These are phyloP conservation scores for Lasioglossum calceatum DNA, from an alignment of 2,888 invertebrate genomes.

Conservation along the genomic window DNA sequence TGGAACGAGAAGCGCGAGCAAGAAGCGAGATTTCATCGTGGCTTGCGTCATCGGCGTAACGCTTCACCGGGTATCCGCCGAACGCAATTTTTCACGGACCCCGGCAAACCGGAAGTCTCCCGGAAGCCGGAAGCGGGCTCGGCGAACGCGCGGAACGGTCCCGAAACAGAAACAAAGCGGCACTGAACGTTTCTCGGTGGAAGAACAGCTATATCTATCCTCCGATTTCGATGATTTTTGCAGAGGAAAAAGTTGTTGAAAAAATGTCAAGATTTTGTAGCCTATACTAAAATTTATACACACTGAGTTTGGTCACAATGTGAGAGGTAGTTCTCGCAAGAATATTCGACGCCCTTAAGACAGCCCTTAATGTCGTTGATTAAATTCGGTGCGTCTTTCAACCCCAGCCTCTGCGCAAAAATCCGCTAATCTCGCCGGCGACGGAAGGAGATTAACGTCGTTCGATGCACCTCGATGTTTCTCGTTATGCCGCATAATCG, in stretches of 20 bases:
- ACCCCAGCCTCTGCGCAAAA: conserved; percentile 19
- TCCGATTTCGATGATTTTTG: neutral
- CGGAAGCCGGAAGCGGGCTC: conserved; percentile 74
- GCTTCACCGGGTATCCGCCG: conserved; percentile 56
- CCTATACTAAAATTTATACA: no score
- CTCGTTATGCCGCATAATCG: conserved; percentile 55
- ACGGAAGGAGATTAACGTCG: conserved; percentile 53
- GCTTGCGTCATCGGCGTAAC: conserved; percentile 61
- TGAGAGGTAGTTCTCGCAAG: no score
- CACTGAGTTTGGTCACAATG: no score
- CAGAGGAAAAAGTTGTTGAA: no score
- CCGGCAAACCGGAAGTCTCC: conserved; percentile 63
- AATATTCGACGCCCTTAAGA: no score
- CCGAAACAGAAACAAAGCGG: conserved; percentile 54
- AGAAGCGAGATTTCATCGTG: conserved; percentile 57
- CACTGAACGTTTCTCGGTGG: conserved; percentile 1
- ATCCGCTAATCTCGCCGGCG: conserved; percentile 49
- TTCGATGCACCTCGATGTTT: conserved; percentile 57
- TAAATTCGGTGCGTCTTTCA: no score
- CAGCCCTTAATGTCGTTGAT: no score
- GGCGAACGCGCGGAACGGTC: conserved; percentile 60
- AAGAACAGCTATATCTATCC: neutral
- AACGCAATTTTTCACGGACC: conserved; percentile 74
- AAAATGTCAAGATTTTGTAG: no score
- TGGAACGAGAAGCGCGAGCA: conserved; percentile 21